Percentiles rank a stretch among this genome's conserved stretches.
These are phyloP conservation scores for Tanytarsus gracilentus DNA, from an alignment of 2,888 invertebrate genomes.

Conservation along the genomic window DNA sequence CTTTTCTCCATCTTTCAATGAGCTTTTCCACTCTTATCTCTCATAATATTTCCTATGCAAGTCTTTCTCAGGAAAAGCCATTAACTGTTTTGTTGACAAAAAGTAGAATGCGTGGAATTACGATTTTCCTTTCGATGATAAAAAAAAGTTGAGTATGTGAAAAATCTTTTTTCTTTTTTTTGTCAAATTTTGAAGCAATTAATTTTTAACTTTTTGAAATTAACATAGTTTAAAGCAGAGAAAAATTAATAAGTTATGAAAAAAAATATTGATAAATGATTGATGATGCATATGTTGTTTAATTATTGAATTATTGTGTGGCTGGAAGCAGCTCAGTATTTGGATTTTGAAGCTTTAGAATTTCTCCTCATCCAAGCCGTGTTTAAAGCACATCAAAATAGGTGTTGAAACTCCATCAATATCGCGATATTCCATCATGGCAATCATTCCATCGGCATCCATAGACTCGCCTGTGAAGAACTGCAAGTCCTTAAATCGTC, in stretches of 20 bases:
- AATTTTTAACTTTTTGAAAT: no score
- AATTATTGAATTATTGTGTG: neutral
- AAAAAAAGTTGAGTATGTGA: no score
- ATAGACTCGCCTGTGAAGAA: slow-evolving; percentile 89
- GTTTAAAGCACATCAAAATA: slow-evolving; percentile 92
- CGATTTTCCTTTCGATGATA: no score
- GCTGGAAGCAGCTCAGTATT: no score
- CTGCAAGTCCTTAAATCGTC: slow-evolving; percentile 85
- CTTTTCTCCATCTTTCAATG: neutral
- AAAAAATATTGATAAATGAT: neutral
- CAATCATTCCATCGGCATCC: slow-evolving; percentile 92
- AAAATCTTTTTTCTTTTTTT: no score
- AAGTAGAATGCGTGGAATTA: no score
- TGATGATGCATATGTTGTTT: neutral
- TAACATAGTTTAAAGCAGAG: neutral
- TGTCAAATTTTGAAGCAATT: no score
- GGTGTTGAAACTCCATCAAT: slow-evolving; percentile 74
- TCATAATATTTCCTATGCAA: no score
- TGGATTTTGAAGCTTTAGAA: slow-evolving; percentile 51
- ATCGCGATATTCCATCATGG: slow-evolving; percentile 86
- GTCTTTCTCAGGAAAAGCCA: no score
- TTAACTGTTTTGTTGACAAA: no score
- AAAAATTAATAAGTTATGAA: neutral
- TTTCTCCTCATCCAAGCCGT: slow-evolving; percentile 91
- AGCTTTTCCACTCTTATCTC: no score